Evolutionary conservation across 1,140 invertebrate species (phyloP).

Genomic region (Propsilocerus akamusi): DNA sequence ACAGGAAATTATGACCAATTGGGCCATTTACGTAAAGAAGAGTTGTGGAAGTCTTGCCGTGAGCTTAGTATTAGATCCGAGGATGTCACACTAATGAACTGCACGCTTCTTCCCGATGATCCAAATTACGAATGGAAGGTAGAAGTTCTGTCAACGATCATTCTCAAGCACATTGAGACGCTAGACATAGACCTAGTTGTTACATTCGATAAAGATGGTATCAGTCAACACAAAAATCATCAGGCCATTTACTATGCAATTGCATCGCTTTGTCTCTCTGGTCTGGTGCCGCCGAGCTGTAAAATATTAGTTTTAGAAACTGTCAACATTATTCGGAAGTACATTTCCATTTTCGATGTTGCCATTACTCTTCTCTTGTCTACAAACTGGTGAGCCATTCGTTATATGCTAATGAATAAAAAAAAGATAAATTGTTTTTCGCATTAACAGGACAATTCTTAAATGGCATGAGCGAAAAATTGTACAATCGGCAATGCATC

Average conservation of each 20-base stretch:
- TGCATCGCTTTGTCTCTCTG: constrained; percentile 51
- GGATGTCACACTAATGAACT: constrained; percentile 52
- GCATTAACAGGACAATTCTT: constrained; percentile 33
- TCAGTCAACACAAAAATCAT: constrained; percentile 82
- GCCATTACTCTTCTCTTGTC: constrained; percentile 56
- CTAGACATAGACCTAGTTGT: constrained; percentile 67
- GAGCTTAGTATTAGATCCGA: constrained; percentile 55
- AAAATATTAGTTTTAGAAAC: constrained; percentile 63
- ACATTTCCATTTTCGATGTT: constrained; percentile 64
- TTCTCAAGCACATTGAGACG: constrained; percentile 50
- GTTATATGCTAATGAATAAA: constrained; percentile 1
- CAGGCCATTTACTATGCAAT: constrained; percentile 61
- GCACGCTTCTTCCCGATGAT: constrained; percentile 54
- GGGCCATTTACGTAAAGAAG: constrained; percentile 45
- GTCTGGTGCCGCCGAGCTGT: constrained; percentile 57
- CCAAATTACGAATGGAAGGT: constrained; percentile 54
- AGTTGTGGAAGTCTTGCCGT: constrained; percentile 60
- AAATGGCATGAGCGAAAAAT: constrained; percentile 31
- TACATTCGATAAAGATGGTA: constrained; percentile 81
- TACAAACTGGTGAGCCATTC: constrained; percentile 41
- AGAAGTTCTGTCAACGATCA: constrained; percentile 45
- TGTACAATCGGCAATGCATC: constrained; percentile 58
- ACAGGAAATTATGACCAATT: constrained; percentile 54
- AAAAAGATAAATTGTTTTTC: not conserved
- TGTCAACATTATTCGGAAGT: constrained; percentile 73